Evolutionary conservation across 2,888 invertebrate genomes (phyloP).

Genomic region (Protodeltote pygarga): DNA sequence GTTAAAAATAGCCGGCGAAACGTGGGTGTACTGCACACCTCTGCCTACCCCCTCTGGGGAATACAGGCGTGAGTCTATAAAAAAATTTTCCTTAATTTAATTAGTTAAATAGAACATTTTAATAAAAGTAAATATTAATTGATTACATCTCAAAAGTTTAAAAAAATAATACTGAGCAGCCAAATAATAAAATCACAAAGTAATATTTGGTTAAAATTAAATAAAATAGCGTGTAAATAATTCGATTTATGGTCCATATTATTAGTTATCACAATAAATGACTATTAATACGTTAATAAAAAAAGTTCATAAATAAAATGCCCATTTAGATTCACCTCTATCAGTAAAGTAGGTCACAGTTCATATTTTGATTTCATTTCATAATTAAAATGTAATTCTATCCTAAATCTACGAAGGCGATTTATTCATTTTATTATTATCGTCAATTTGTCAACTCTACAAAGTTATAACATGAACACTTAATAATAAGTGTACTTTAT

Average conservation of each 20-base stretch:
- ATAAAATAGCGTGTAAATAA: slow-evolving; percentile 40
- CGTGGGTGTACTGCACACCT: no score
- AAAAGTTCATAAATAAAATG: no score
- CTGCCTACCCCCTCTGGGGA: no score
- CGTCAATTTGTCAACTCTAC: slow-evolving; percentile 15
- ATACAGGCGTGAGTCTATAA: no score
- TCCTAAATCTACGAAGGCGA: slow-evolving; percentile 45
- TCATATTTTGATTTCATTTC: no score
- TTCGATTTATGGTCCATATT: slow-evolving; percentile 51
- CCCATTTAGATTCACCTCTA: no score
- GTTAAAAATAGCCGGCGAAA: no score
- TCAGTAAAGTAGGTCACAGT: no score
- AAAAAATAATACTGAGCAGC: slow-evolving; percentile 34
- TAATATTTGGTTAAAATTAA: slow-evolving; percentile 23
- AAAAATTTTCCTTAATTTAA: slow-evolving; percentile 5
- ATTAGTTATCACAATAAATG: slow-evolving; percentile 47
- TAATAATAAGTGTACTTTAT: not conserved
- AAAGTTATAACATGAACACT: slow-evolving; percentile 10
- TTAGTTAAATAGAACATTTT: slow-evolving; percentile 1
- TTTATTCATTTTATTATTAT: slow-evolving; percentile 34
- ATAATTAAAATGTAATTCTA: slow-evolving; percentile 21
- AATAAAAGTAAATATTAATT: not conserved
- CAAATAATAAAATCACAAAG: slow-evolving; percentile 14
- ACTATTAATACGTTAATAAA: no score
- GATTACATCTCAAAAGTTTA: slow-evolving; percentile 16